Percentiles rank a stretch among this genome's conserved stretches.
These are phyloP conservation scores for Tetraneura akinire DNA, from an alignment of 1,140 invertebrate species.

Conservation along the genomic window DNA sequence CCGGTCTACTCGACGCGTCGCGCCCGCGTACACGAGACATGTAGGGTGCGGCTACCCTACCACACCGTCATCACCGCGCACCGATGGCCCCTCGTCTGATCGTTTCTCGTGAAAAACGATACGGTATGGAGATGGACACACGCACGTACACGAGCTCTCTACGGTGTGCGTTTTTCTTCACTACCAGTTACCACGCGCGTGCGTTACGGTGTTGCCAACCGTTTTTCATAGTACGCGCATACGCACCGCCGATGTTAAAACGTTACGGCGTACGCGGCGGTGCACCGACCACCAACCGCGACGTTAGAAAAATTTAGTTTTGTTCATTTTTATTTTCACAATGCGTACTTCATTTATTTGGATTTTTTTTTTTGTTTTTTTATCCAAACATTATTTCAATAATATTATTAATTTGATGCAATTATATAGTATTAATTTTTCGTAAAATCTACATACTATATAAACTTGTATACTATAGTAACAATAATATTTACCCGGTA, in stretches of 20 bases:
- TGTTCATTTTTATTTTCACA: not conserved
- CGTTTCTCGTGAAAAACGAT: not conserved
- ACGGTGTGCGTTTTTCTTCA: not conserved
- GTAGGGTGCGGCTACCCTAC: conserved; percentile 33
- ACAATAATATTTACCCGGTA: too few relatives aligned
- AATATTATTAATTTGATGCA: too few relatives aligned
- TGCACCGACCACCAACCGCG: conserved; percentile 11
- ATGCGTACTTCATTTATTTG: not conserved
- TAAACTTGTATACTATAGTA: too few relatives aligned
- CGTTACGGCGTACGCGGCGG: not conserved
- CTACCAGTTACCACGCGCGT: not conserved
- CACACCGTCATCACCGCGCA: not conserved
- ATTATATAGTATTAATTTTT: too few relatives aligned
- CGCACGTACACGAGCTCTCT: not conserved
- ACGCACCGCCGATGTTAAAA: not conserved
- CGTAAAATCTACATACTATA: too few relatives aligned
- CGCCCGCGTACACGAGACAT: not conserved
- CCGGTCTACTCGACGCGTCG: not conserved
- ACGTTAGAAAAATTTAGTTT: not conserved
- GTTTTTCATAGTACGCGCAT: not conserved
- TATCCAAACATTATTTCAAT: too few relatives aligned
- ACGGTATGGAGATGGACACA: not conserved
- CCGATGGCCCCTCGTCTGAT: not conserved
- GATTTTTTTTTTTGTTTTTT: too few relatives aligned
- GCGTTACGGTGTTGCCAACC: not conserved